These are phyloP conservation scores for Aphis gossypii DNA, from an alignment of 1,140 invertebrate genomes.

Conservation along the genomic window DNA sequence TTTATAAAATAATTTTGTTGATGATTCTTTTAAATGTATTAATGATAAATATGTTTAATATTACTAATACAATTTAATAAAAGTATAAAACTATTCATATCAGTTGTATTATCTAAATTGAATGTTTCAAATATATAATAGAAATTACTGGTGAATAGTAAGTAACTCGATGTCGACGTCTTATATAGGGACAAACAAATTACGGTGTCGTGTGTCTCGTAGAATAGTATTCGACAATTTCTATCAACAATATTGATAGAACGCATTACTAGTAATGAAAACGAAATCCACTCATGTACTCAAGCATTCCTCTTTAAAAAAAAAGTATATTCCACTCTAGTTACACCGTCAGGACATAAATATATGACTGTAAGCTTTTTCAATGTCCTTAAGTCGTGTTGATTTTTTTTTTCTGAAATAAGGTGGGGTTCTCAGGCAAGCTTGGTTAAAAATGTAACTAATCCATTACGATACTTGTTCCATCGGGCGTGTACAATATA, in stretches of 20 bases:
- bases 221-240: conserved; percentile 24
- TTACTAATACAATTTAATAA: not conserved
- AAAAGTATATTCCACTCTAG: conserved; percentile 35
- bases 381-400: not conserved
- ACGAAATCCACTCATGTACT: conserved; percentile 31
- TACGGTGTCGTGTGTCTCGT: not conserved
- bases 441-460: conserved; percentile 55
- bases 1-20: not conserved
- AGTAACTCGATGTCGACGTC: not conserved
- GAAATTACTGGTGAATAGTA: not conserved
- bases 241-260: conserved; percentile 38
- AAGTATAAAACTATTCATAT: not conserved
- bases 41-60: not conserved
- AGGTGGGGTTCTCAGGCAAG: not conserved
- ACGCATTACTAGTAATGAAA: conserved; percentile 43
- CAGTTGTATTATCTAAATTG: not conserved
- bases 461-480: conserved; percentile 49
- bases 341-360: conserved; percentile 15
- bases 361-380: conserved; percentile 39
- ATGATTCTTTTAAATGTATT: not conserved
- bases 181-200: conserved; percentile 5
- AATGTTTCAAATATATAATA: not conserved
- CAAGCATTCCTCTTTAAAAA: conserved; percentile 32
- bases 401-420: not conserved
- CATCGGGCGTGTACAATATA: not conserved